phyloP scores from a whole-genome alignment of 2,113 vertebrate genomes.

The Charadrius vociferus region DNA sequence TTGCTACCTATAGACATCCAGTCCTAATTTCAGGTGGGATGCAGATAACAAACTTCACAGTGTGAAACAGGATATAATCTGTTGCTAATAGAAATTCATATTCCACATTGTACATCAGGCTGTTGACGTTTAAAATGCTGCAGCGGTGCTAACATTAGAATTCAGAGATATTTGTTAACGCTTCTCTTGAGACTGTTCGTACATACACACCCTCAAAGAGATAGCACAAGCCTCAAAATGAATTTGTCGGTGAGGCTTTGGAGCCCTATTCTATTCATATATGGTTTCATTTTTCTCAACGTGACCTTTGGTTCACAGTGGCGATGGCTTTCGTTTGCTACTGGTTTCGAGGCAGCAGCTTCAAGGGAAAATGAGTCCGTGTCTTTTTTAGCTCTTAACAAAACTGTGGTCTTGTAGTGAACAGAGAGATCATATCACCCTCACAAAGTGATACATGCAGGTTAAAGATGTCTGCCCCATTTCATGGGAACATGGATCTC shows the following conservation, averaged over 20 bases:
- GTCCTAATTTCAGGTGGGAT: slow-evolving; percentile 53
- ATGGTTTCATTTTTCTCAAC: slow-evolving; percentile 66
- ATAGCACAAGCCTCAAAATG: slow-evolving; percentile 51
- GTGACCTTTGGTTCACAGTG: slow-evolving; percentile 51
- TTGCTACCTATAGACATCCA: background rate
- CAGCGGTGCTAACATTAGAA: background rate
- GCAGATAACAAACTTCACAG: slow-evolving; percentile 21
- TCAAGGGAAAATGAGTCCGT: slow-evolving; percentile 52
- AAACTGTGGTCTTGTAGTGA: slow-evolving; percentile 69
- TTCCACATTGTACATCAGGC: background rate
- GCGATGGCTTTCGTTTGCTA: slow-evolving; percentile 10
- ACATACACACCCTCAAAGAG: slow-evolving; percentile 9
- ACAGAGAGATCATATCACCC: slow-evolving; percentile 64
- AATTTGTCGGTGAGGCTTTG: slow-evolving; percentile 45
- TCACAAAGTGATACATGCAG: slow-evolving; percentile 61
- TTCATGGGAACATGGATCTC: background rate
- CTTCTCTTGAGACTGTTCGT: slow-evolving; percentile 52
- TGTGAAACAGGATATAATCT: slow-evolving; percentile 24
- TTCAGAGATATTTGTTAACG: slow-evolving; percentile 65
- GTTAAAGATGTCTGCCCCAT: slow-evolving; percentile 67
- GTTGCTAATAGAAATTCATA: slow-evolving; percentile 43
- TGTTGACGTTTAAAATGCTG: background rate
- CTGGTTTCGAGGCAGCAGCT: slow-evolving; percentile 35
- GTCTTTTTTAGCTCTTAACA: slow-evolving; percentile 71
- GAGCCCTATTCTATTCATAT: slow-evolving; percentile 42